Evolutionary conservation across 2,113 vertebrate genomes (phyloP).

Genomic region (Onychostoma macrolepis): DNA sequence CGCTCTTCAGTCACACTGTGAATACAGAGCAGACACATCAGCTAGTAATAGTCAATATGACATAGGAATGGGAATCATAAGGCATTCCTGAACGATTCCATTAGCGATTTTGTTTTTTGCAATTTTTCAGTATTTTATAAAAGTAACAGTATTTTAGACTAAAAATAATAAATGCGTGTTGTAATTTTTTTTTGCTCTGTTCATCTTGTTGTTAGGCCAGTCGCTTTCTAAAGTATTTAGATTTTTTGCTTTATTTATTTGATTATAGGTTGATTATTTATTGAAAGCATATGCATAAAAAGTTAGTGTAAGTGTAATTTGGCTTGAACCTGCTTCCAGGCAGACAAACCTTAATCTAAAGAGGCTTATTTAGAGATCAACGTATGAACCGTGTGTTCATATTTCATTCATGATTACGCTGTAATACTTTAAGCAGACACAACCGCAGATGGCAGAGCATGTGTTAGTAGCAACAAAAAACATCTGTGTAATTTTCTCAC

Average conservation of each 20-base stretch:
- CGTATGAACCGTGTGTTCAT: constrained; percentile 43
- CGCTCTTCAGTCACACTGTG: background rate
- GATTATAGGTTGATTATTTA: too few species aligned
- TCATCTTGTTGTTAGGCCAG: background rate
- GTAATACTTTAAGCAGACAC: constrained; percentile 24
- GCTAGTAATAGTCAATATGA: constrained; percentile 4
- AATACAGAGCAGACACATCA: constrained; percentile 12
- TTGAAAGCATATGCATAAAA: background rate
- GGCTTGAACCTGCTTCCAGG: background rate
- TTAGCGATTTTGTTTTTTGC: background rate
- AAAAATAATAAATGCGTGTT: background rate
- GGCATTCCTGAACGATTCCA: background rate
- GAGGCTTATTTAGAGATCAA: constrained; percentile 15
- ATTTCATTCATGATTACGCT: constrained; percentile 39
- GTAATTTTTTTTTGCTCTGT: too few species aligned
- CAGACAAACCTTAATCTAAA: constrained; percentile 1
- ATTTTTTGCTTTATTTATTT: background rate
- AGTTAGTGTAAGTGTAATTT: background rate
- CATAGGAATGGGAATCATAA: background rate
- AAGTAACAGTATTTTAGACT: background rate
- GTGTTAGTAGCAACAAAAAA: constrained; percentile 40
- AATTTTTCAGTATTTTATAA: background rate
- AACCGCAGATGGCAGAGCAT: constrained; percentile 50
- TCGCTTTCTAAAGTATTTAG: background rate
- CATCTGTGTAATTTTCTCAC: constrained; percentile 51